Percentiles rank a stretch among this genome's conserved stretches.
Conservation (phyloP, 2,888 invertebrate species). For the Drosophila kambysellisi region DNA sequence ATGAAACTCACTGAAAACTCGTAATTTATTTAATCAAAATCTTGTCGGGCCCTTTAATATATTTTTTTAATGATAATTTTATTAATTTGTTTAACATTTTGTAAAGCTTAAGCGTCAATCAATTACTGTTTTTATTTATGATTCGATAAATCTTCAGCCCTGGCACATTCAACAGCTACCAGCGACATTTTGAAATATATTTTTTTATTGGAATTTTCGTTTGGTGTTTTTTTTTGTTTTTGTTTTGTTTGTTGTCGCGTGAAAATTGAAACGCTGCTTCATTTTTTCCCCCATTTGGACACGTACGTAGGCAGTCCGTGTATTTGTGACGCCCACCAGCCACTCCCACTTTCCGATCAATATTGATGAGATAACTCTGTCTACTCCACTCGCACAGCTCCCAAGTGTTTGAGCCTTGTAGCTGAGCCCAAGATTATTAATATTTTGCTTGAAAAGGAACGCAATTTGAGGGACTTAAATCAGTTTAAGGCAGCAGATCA, state of each 20-base stretch:
- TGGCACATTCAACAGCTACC: constrained; percentile 11
- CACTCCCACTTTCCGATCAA: constrained; percentile 32
- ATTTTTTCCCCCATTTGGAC: constrained; percentile 54
- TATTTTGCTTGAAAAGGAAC: constrained; percentile 37
- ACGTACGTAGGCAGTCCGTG: constrained; percentile 48
- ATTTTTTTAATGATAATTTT: not conserved
- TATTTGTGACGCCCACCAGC: not conserved
- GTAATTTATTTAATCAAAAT: not conserved
- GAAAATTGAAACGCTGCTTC: constrained; percentile 59
- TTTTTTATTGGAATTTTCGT: constrained; percentile 53
- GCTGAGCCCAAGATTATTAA: constrained; percentile 32
- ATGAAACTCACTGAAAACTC: too few relatives aligned
- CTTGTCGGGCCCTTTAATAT: not conserved
- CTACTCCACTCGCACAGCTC: constrained; percentile 10
- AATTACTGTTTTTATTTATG: not conserved
- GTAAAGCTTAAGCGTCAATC: not conserved
- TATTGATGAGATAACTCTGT: constrained; percentile 61
- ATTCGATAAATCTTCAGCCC: constrained; percentile 25
- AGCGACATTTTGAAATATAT: constrained; percentile 33
- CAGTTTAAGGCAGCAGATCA: constrained; percentile 28
- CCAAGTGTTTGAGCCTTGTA: constrained; percentile 43
- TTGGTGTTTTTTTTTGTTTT: not conserved
- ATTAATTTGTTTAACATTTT: not conserved
- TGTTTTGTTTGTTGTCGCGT: constrained; percentile 30
- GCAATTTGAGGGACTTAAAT: constrained; percentile 47